phyloP scores from a whole-genome alignment of 2,113 vertebrate species.

The Centrocercus urophasianus region DNA sequence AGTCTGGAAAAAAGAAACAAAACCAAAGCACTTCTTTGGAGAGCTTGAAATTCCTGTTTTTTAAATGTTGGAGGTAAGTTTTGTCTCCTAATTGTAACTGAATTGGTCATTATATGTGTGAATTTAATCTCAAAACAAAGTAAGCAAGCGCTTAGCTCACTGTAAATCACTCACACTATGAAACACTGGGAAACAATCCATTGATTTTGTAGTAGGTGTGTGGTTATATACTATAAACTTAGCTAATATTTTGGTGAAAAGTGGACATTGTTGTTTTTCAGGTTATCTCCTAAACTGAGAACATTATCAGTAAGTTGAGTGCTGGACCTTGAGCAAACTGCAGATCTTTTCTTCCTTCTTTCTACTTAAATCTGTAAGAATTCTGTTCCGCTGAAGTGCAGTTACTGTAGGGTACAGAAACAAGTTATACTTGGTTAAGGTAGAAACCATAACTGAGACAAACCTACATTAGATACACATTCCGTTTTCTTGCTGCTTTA shows the following conservation, averaged over 20 bases:
- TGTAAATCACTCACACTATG: neutral
- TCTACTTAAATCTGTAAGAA: neutral
- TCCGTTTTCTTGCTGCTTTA: neutral
- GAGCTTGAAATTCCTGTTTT: neutral
- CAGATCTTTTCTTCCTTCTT: neutral
- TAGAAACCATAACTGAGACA: neutral
- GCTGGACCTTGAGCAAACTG: neutral
- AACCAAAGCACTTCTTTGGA: neutral
- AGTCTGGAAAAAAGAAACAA: neutral
- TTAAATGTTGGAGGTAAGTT: neutral
- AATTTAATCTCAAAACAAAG: neutral
- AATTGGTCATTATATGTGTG: neutral
- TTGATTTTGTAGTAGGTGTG: neutral
- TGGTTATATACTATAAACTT: neutral
- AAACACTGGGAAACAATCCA: neutral
- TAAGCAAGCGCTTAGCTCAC: neutral
- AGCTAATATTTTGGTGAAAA: slow-evolving; percentile 1
- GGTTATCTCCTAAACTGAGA: neutral
- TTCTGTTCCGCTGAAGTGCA: neutral
- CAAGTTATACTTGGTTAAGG: neutral
- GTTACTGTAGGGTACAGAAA: neutral
- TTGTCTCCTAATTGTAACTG: neutral
- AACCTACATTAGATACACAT: neutral
- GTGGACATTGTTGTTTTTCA: neutral
- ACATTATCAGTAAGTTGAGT: neutral